phyloP scores from a whole-genome alignment of 2,888 invertebrate genomes.

The Pocota personata region DNA sequence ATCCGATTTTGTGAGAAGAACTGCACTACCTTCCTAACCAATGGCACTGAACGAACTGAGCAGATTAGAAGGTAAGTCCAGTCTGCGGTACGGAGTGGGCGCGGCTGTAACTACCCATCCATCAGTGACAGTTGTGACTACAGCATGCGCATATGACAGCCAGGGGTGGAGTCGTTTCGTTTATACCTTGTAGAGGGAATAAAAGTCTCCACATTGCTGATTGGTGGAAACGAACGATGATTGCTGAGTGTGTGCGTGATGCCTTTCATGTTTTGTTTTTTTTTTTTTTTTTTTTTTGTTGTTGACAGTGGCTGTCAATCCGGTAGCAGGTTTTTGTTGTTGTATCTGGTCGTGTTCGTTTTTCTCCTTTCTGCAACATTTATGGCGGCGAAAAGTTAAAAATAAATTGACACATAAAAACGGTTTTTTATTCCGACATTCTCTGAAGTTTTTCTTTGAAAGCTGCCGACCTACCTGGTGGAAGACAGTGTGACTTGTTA shows the following conservation, averaged over 20 bases:
- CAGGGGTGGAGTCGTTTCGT: slow-evolving; percentile 77
- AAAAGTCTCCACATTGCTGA: slow-evolving; percentile 78
- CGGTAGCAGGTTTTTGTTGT: slow-evolving; percentile 60
- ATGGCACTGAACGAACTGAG: slow-evolving; percentile 82
- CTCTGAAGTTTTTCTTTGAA: slow-evolving; percentile 68
- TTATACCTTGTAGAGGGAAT: not conserved
- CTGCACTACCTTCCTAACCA: slow-evolving; percentile 80
- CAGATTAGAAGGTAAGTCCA: slow-evolving; percentile 59
- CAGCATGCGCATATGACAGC: slow-evolving; percentile 77
- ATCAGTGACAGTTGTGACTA: slow-evolving; percentile 74
- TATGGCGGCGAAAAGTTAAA: slow-evolving; percentile 73
- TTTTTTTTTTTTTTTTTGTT: slow-evolving; percentile 13
- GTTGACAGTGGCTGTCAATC: slow-evolving; percentile 67
- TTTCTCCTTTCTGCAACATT: slow-evolving; percentile 71
- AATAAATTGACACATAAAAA: slow-evolving; percentile 73
- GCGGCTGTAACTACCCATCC: slow-evolving; percentile 76
- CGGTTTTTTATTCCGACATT: slow-evolving; percentile 61
- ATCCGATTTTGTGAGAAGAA: slow-evolving; percentile 52
- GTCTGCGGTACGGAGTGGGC: slow-evolving; percentile 40
- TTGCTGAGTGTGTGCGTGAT: slow-evolving; percentile 46
- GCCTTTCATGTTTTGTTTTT: not conserved
- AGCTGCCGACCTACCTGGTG: slow-evolving; percentile 66
- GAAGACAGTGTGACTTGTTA: slow-evolving; percentile 34
- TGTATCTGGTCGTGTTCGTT: slow-evolving; percentile 67
- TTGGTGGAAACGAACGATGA: slow-evolving; percentile 76